Evolutionary conservation across 2,113 vertebrate genomes (phyloP), one percentile per base, ranked within the genome.

Genomic region (Meriones unguiculatus): DNA sequence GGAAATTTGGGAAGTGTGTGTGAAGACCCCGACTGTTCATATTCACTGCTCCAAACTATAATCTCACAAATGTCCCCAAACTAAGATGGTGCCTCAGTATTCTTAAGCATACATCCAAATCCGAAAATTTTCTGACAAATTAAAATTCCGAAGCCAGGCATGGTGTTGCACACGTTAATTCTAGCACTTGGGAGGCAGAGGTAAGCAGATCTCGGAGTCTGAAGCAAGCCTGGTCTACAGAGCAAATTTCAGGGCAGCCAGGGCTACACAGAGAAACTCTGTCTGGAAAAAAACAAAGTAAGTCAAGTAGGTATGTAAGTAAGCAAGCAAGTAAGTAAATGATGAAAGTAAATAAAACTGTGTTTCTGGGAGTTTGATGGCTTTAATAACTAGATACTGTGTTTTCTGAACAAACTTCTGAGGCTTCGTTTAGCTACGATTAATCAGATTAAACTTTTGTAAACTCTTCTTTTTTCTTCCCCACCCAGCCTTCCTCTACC

Each of bases 121-220:
- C 72, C 73, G 38, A 87, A 80, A 72, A 70, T 35, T 87, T 81
- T 70, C 69, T 72, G 70, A 81, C 30, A 93, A 87, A 93, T 78
- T 87, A 30, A 59, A 65, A 93, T 77, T 90, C 11, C 46, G 84
- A 57, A 84, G 57, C 80, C 15, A 4, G 57, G 59, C 38, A 17
- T 41, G 7, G n/a, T 30, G 59, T 24, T 4, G 2, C 1, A 30
- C 7, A 17, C 59, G 24, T 84, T 64, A 46, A 62, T 28, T n/a
- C 14, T n/a, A 84, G 59, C 38, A 30, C 59, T 84, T 2, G 4
- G n/a, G 59, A 46, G 38, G 24, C 59, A 84, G n/a, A 84, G 77
- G 24, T 14, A 64, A 59, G n/a, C 4, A 10, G 81, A 84, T 64
- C 10, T 57, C 52, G 35, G 32, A 81, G 32, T 57, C 32, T 15